Conservation (phyloP, 2,113 vertebrate species). For the Nymphicus hollandicus region DNA sequence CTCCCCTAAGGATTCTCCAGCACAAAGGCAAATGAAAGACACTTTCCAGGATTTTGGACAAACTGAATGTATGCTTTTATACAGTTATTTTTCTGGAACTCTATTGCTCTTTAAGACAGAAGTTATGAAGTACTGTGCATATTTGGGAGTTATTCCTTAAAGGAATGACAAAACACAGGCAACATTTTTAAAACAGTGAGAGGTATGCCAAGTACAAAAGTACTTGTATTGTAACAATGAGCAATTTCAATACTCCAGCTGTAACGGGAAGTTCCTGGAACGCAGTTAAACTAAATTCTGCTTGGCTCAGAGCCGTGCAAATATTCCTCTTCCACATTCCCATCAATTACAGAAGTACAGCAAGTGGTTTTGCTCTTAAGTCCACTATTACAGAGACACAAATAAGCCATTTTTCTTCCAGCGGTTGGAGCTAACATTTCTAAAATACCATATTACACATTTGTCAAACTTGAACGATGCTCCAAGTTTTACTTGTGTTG, state of each 20-base stretch:
- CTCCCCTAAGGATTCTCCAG: neutral
- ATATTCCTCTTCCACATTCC: conserved; percentile 15
- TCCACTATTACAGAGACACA: neutral
- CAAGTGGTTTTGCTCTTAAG: conserved; percentile 28
- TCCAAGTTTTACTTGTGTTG: neutral
- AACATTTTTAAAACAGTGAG: neutral
- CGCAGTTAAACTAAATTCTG: neutral
- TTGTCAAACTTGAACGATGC: neutral
- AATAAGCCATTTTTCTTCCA: conserved; percentile 26
- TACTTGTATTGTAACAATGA: conserved; percentile 8
- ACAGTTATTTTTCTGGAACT: neutral
- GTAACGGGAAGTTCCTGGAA: conserved; percentile 42
- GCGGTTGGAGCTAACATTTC: neutral
- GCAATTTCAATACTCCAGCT: conserved; percentile 4
- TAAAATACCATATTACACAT: neutral
- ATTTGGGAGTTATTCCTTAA: neutral
- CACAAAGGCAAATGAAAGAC: neutral
- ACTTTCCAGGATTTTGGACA: neutral
- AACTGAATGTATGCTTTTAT: neutral
- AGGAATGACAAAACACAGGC: neutral
- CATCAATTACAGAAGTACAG: conserved; percentile 18
- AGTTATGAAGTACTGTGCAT: neutral
- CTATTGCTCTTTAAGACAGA: neutral
- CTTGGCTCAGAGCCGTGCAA: neutral
- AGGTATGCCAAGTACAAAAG: neutral